Evolutionary conservation across 2,888 invertebrate genomes (phyloP).

Genomic region (Rhimphoctona megacephalus): DNA sequence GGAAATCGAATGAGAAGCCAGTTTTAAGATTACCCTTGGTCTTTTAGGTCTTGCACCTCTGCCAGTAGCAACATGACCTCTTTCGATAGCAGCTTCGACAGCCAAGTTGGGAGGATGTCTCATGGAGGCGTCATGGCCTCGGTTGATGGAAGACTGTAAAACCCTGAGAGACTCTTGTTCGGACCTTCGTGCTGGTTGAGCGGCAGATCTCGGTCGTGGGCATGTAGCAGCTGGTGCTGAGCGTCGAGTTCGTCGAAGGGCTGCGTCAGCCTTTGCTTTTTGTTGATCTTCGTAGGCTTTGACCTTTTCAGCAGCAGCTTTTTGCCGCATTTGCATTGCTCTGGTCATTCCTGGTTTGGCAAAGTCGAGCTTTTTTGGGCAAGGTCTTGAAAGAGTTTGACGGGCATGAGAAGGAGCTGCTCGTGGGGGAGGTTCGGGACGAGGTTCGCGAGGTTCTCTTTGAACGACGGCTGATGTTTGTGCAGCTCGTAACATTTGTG

Average conservation of each 20-base stretch:
- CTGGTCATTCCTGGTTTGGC: constrained; percentile 76
- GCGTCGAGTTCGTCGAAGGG: constrained; percentile 66
- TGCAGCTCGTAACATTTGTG: constrained; percentile 75
- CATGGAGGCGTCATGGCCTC: not conserved
- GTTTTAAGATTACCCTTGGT: constrained; percentile 33
- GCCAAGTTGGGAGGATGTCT: constrained; percentile 9
- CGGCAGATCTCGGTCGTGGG: constrained; percentile 12
- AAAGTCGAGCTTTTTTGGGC: constrained; percentile 77
- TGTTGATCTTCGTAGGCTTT: constrained; percentile 67
- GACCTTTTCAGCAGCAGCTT: constrained; percentile 74
- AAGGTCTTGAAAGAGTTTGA: constrained; percentile 31
- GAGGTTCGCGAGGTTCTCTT: not conserved
- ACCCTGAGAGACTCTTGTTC: not conserved
- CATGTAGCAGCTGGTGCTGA: not conserved
- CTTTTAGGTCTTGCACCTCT: constrained; percentile 51
- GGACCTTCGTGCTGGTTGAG: not conserved
- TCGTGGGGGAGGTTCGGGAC: not conserved
- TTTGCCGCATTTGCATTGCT: constrained; percentile 78
- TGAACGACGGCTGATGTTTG: constrained; percentile 72
- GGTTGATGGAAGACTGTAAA: not conserved
- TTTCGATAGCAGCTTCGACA: constrained; percentile 44
- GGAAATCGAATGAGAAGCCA: not conserved
- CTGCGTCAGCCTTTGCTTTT: not conserved
- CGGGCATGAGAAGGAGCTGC: constrained; percentile 19
- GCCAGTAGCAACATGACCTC: constrained; percentile 48